Evolutionary conservation across 2,113 vertebrate genomes (phyloP).

Genomic region (Poeciliopsis prolifica): DNA sequence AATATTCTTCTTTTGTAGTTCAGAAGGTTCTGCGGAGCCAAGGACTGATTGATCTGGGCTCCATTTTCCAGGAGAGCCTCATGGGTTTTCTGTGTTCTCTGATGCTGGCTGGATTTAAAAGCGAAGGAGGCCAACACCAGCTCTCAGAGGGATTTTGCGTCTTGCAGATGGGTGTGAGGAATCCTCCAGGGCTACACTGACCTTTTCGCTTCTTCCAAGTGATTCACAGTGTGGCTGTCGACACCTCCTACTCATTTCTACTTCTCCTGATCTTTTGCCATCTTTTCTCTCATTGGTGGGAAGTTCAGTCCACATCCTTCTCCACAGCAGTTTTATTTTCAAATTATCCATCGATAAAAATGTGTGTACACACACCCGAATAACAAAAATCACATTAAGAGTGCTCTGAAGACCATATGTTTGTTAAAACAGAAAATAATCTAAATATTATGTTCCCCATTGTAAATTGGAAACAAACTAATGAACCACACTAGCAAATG

Average conservation of each 20-base stretch:
- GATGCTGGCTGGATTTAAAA: constrained; percentile 34
- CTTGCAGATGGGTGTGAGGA: constrained; percentile 44
- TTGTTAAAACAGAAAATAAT: constrained; percentile 37
- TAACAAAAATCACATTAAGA: constrained; percentile 34
- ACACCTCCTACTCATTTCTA: constrained; percentile 43
- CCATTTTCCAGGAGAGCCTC: constrained; percentile 32
- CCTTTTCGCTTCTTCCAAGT: constrained; percentile 20
- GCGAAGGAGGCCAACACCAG: constrained; percentile 26
- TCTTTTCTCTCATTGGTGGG: constrained; percentile 34
- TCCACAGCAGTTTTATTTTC: constrained; percentile 42
- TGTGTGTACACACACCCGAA: constrained; percentile 24
- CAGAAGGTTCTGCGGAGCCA: constrained; percentile 27
- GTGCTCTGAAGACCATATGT: constrained; percentile 23
- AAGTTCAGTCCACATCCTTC: constrained; percentile 42
- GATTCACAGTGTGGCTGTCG: constrained; percentile 46
- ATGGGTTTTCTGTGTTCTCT: constrained; percentile 29
- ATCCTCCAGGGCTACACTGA: constrained; percentile 32
- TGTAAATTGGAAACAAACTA: constrained; percentile 39
- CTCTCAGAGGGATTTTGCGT: constrained; percentile 35
- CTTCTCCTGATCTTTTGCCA: constrained; percentile 55
- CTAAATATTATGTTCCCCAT: constrained; percentile 47
- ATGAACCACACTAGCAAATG: constrained; percentile 40
- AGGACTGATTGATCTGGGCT: constrained; percentile 33
- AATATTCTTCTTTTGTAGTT: constrained; percentile 39
- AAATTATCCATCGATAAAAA: constrained; percentile 50